Evolutionary conservation across 2,888 invertebrate species (phyloP), one percentile per base, ranked within the genome.

Genomic region (Lepeophtheirus nordmannii): DNA sequence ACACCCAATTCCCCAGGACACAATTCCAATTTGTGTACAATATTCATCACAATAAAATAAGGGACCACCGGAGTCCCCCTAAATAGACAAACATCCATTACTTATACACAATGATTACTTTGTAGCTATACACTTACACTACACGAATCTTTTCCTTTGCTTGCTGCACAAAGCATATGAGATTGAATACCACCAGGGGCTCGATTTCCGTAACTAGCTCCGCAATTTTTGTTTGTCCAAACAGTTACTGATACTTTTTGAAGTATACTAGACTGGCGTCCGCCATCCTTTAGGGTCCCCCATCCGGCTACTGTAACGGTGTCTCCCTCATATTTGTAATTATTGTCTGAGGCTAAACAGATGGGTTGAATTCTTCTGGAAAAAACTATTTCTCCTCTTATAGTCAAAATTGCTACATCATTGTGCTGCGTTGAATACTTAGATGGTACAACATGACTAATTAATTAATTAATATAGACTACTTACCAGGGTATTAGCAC

Each of bases 51-150:
- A 39, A 14, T 89, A 82, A 84, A 89, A 86, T 72, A 90, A 76
- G 0, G 90, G 90, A 9, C 90, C 90, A 59, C 90, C 90, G 71
- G 89, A 89, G 75, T 90, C 89, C 58, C 89, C 89, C 89, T 89
- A 41, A n/a, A 60, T 17, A 22, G 1, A 22, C n/a, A 23, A 22
- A 22, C 5, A n/a, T n/a, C 53, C 53, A 53, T 17, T 53, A 17
- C 17, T 53, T n/a, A 53, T 17, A 53, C 3, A 5, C 1, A 53
- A n/a, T 53, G 53, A 1, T 17, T 17, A 22, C 1, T 23, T 58
- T n/a, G n/a, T n/a, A n/a, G 20, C 9, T 9, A 17, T 60, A 8
- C 7, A 80, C 85, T 82, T 80, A 90, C 90, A 77, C 89, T 89
- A 75, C 90, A 91, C 20, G 90, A 90, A 76, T 91, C 91, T 78